A percentile compares a stretch with the other conserved stretches of the same genome.
These are phyloP conservation scores for Watsonalla binaria DNA, from an alignment of 2,888 invertebrate species.

Conservation along the genomic window DNA sequence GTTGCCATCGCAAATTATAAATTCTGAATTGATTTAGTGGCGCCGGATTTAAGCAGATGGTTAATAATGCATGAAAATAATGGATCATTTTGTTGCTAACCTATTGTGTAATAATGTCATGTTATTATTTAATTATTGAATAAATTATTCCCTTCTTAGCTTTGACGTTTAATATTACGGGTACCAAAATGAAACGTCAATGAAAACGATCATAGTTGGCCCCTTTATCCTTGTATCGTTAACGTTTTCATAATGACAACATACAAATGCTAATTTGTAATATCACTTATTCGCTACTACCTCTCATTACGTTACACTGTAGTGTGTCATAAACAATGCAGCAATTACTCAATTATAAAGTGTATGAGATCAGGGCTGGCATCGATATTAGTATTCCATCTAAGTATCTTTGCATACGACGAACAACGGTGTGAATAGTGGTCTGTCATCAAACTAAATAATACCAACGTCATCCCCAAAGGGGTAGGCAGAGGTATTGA, in stretches of 20 bases:
- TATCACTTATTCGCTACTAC: conserved; percentile 1
- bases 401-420: background rate
- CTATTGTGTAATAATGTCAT: background rate
- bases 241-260: background rate
- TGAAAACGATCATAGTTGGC: too few species aligned
- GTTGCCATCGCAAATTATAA: conserved; percentile 18
- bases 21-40: background rate
- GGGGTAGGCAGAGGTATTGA: too few species aligned
- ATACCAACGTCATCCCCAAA: too few species aligned
- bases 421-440: background rate
- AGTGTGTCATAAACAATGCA: too few species aligned
- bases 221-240: too few species aligned
- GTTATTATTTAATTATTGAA: too few species aligned
- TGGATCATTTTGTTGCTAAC: background rate
- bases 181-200: too few species aligned
- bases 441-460: too few species aligned
- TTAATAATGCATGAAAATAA: background rate
- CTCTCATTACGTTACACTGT: background rate
- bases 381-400: too few species aligned
- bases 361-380: too few species aligned
- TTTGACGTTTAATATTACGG: too few species aligned
- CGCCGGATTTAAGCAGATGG: background rate
- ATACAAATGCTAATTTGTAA: conserved; percentile 1
- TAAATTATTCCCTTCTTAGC: too few species aligned
- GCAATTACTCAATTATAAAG: conserved; percentile 4